These are phyloP conservation scores for Pandemis cinnamomeana DNA, from an alignment of 2,888 invertebrate species.

Conservation along the genomic window DNA sequence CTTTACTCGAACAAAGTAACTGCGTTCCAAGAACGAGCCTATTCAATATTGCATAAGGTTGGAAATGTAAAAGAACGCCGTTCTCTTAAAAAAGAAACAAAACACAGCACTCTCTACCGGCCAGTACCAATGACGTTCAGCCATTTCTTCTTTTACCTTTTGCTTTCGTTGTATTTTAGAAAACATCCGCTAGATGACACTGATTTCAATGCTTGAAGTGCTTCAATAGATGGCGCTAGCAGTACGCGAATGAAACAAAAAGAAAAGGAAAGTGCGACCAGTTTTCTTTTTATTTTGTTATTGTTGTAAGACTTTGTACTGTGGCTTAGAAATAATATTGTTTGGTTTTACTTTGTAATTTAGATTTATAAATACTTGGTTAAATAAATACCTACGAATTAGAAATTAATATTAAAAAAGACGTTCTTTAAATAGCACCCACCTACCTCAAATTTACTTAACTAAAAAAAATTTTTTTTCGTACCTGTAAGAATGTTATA, in stretches of 20 bases:
- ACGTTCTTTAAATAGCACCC: too few relatives aligned
- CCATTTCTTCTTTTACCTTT: constrained; percentile 55
- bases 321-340: background rate
- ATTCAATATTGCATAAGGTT: constrained; percentile 1
- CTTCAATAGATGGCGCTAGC: constrained; percentile 60
- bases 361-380: too few relatives aligned
- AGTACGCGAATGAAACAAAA: constrained; percentile 48
- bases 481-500: too few relatives aligned
- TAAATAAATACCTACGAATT: too few relatives aligned
- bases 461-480: too few relatives aligned
- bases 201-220: background rate
- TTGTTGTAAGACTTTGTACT: background rate
- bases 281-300: background rate
- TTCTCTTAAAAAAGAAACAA: constrained; percentile 52
- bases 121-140: constrained; percentile 47
- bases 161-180: constrained; percentile 21
- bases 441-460: too few relatives aligned
- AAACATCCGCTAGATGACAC: constrained; percentile 52
- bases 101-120: constrained; percentile 75
- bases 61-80: constrained; percentile 4
- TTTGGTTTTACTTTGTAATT: constrained; percentile 16
- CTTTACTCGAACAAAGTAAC: background rate
- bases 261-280: constrained; percentile 43
- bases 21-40: background rate
- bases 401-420: too few relatives aligned